Conservation (phyloP, 2,113 vertebrate genomes). For the Eublepharis macularius region DNA sequence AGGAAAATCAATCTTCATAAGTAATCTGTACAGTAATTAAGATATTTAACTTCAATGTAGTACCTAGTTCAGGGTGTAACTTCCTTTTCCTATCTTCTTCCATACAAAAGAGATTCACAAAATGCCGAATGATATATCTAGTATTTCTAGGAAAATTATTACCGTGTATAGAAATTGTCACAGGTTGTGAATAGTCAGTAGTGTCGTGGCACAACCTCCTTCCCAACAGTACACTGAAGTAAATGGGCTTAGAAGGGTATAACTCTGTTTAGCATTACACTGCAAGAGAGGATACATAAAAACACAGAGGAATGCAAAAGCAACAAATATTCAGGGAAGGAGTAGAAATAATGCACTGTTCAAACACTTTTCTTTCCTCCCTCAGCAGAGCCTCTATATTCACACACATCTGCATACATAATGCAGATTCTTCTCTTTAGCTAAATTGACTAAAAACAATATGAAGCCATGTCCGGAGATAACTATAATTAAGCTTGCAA, state of each 20-base stretch:
- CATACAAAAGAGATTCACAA: background rate
- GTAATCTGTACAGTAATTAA: background rate
- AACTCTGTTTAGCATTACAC: no score
- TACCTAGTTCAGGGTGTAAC: background rate
- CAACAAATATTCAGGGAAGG: background rate
- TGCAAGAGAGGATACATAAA: background rate
- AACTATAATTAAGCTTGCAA: conserved; percentile 46
- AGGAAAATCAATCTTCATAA: background rate
- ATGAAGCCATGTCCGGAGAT: conserved; percentile 44
- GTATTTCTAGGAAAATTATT: background rate
- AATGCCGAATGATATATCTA: background rate
- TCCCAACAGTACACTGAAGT: background rate
- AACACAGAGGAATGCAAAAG: background rate
- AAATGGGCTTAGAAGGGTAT: no score
- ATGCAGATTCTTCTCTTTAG: background rate
- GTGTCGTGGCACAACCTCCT: background rate
- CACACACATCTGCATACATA: background rate
- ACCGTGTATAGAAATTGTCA: background rate
- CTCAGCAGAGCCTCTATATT: background rate
- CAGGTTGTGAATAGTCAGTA: background rate
- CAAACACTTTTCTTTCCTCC: background rate
- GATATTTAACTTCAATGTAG: background rate
- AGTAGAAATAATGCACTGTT: background rate
- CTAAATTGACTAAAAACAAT: conserved; percentile 9
- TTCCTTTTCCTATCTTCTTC: background rate